Base-by-base conservation (phyloP, 2,797 vertebrate species). In the Anguilla pacifica region DNA sequence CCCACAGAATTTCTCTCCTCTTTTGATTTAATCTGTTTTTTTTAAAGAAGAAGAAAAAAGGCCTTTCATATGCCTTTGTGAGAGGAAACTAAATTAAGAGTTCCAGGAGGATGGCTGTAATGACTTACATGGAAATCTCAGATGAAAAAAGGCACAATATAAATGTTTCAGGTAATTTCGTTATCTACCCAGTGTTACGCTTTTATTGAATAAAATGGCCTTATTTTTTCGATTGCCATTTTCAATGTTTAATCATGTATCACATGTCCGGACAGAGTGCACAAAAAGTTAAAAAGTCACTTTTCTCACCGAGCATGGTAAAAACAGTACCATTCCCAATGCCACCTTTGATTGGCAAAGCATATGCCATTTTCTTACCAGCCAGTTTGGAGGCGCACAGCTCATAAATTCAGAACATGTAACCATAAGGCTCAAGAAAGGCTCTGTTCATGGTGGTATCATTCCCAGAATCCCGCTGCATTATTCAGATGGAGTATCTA, bases 111-210 rank as follows among this genome's bases (percentile, higher is more conserved):
- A 91, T 90, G 92, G 90, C 92, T 92, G 94, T 81, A 95, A 95
- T 95, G 93, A 94, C 93, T 94, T 94, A 91, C 92, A 92, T 93
- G 89, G 90, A 90, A 93, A 81, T 87, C 87, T 93, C 93, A 85
- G 79, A 72, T 88, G 87, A 95, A 95, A 94, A 94, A 92, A 93
- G 90, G 92, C 89, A 90, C 46, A 51, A 51, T 96, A 95, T 95
- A 94, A 95, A 96, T 95, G 96, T 95, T 96, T 96, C 93, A 95
- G 94, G 93, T 96, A 91, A 94, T 95, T 95, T 93, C 94, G 93
- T 94, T 94, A 93, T 94, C 92, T 92, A 92, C 94, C 95, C 93
- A 94, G 94, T 92, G 84, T 92, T 93, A 89, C 87, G 87, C 87
- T 49, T 91, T 87, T 79, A 91, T 94, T 86, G 57, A 46, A 88